A percentile compares a stretch with the other conserved stretches of the same genome.
Evolutionary conservation across 2,888 invertebrate genomes (phyloP).

Genomic region (Drosophila koepferae): DNA sequence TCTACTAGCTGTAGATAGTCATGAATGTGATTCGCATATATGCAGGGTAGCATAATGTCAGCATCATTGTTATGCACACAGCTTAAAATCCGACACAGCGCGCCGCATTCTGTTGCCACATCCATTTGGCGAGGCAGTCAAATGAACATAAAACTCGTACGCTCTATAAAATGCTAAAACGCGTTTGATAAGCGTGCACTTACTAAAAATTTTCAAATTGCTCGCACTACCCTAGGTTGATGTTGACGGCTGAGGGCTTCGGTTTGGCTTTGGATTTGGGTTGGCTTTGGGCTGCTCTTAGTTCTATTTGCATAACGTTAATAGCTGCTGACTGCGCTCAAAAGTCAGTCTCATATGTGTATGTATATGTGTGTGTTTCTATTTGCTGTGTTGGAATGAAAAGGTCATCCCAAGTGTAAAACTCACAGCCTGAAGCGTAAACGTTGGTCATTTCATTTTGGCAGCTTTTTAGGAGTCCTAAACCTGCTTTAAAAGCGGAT

Average conservation of each 20-base stretch:
- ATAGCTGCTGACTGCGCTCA: constrained; percentile 43
- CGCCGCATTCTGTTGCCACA: background rate
- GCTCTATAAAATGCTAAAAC: constrained; percentile 69
- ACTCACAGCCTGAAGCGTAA: constrained; percentile 53
- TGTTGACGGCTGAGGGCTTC: background rate
- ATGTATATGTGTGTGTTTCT: constrained; percentile 6
- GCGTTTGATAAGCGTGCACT: constrained; percentile 58
- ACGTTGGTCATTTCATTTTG: constrained; percentile 54
- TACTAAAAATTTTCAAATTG: constrained; percentile 52
- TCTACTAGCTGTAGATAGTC: background rate
- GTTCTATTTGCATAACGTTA: constrained; percentile 57
- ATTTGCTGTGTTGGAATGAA: constrained; percentile 24
- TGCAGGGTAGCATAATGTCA: constrained; percentile 2
- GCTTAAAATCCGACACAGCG: constrained; percentile 5
- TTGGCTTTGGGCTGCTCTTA: constrained; percentile 6
- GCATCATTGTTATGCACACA: constrained; percentile 11
- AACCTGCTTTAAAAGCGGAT: background rate
- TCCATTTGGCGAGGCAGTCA: constrained; percentile 24
- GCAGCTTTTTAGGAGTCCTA: background rate
- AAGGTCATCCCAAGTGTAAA: constrained; percentile 54
- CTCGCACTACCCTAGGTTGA: constrained; percentile 14
- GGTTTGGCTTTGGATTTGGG: background rate
- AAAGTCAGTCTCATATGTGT: constrained; percentile 48
- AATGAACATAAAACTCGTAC: constrained; percentile 67
- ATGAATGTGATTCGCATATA: too few species aligned